These are phyloP conservation scores for Gambusia yucatana DNA, from an alignment of 2,797 vertebrate genomes.

Conservation along the genomic window DNA sequence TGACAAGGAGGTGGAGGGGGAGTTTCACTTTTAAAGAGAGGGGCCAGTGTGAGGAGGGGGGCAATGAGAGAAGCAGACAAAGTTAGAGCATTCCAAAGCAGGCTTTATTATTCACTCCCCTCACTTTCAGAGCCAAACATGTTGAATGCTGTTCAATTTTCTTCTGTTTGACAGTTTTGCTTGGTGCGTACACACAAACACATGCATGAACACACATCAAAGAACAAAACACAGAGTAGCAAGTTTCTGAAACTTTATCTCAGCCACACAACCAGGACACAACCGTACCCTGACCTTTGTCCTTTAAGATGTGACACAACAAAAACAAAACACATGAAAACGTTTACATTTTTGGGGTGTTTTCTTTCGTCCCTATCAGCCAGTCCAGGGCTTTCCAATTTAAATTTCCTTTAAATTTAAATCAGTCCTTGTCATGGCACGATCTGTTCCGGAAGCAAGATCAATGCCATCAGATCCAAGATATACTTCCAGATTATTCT, in stretches of 20 bases:
- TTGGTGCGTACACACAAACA: not conserved
- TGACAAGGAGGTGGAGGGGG: slow-evolving; percentile 44
- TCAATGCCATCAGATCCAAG: no score
- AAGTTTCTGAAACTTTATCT: slow-evolving; percentile 3
- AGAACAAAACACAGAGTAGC: not conserved
- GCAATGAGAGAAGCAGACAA: slow-evolving; percentile 2
- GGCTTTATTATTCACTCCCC: not conserved
- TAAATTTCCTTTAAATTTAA: not conserved
- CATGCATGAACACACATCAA: not conserved
- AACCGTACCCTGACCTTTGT: not conserved
- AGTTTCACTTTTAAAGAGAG: slow-evolving; percentile 58
- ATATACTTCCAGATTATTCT: no score
- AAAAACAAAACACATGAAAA: not conserved
- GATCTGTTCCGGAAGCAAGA: no score
- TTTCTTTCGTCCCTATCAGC: not conserved
- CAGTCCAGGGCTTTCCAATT: not conserved
- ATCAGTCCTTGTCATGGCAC: no score
- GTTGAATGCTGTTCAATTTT: not conserved
- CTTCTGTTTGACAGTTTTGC: not conserved
- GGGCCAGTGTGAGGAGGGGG: not conserved
- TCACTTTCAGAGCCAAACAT: not conserved
- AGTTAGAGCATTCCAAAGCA: slow-evolving; percentile 28
- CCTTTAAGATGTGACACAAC: not conserved
- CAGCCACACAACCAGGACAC: not conserved
- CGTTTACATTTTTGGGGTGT: not conserved